These are phyloP conservation scores for Ursus arctos DNA, from an alignment of 2,113 vertebrate species.

Conservation along the genomic window DNA sequence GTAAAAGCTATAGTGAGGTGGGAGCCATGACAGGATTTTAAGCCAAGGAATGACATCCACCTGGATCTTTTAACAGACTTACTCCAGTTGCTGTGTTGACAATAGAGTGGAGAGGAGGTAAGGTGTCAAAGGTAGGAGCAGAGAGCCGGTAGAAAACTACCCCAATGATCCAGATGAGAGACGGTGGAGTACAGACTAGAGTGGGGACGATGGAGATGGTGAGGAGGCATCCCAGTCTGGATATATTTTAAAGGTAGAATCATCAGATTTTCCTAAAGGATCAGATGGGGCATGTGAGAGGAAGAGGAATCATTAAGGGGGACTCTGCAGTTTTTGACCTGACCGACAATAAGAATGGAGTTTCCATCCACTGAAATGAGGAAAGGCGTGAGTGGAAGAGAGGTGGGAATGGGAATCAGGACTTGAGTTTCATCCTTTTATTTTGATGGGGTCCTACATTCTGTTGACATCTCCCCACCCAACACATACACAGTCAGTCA, in stretches of 20 bases:
- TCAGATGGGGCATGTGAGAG: background rate
- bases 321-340: background rate
- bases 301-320: background rate
- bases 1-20: background rate
- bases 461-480: too few relatives aligned
- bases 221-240: background rate
- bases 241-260: background rate
- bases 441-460: background rate
- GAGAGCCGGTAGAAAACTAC: background rate
- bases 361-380: background rate
- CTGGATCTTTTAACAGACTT: background rate
- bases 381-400: background rate
- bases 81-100: background rate
- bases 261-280: background rate
- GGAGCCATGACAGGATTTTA: background rate
- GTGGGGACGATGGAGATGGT: background rate
- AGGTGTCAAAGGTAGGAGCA: background rate
- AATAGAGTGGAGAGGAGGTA: background rate
- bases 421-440: background rate
- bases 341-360: background rate
- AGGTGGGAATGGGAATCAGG: background rate
- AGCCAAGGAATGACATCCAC: background rate
- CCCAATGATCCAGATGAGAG: background rate
- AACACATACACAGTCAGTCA: background rate
- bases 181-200: background rate